These are phyloP conservation scores for Trachelus troglodyta DNA, from an alignment of 2,888 invertebrate species.

Conservation along the genomic window DNA sequence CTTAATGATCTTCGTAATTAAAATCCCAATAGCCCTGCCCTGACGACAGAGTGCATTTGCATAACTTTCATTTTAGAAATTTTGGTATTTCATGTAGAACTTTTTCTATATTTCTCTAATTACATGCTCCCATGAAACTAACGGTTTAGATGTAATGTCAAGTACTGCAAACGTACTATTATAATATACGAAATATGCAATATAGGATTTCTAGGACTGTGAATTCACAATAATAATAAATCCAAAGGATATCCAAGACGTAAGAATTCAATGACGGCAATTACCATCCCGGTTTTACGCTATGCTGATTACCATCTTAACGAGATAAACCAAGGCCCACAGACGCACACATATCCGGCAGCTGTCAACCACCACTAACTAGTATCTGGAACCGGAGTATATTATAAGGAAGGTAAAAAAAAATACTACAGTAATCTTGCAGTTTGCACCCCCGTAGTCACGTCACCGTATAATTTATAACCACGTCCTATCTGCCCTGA, in stretches of 20 bases:
- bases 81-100: neutral
- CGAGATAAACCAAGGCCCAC: conserved; percentile 16
- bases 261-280: neutral
- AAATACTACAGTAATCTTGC: neutral
- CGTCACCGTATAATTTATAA: neutral
- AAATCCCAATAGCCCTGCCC: neutral
- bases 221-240: neutral
- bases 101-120: neutral
- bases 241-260: neutral
- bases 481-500: neutral
- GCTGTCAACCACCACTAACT: conserved; percentile 1
- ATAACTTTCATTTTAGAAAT: neutral
- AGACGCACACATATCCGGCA: neutral
- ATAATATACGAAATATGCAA: neutral
- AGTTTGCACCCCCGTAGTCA: neutral
- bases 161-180: neutral
- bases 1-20: neutral
- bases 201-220: neutral
- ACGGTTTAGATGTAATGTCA: neutral
- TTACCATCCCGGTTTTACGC: neutral
- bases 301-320: conserved; percentile 19
- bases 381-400: neutral
- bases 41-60: neutral
- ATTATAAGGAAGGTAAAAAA: neutral
- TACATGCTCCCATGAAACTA: neutral